phyloP scores from a whole-genome alignment of 2,113 vertebrate species.

The Chinchilla lanigera region DNA sequence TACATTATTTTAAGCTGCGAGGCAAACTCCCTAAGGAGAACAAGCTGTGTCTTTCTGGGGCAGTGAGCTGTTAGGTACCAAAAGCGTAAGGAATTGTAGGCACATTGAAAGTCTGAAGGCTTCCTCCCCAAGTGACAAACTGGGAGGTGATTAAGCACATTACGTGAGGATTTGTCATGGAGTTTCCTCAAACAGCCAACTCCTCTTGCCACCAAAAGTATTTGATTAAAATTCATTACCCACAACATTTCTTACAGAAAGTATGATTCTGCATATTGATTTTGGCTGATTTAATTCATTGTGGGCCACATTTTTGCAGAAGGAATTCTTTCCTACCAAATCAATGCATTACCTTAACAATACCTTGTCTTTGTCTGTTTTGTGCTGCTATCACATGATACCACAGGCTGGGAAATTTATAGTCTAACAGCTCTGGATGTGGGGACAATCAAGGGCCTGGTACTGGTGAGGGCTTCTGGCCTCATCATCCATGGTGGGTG shows the following conservation, averaged over 20 bases:
- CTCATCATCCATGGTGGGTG: not conserved
- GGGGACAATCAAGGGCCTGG: not conserved
- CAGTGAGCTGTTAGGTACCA: not conserved
- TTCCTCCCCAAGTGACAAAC: conserved; percentile 37
- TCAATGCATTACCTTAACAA: not conserved
- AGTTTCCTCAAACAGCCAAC: conserved; percentile 53
- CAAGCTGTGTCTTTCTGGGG: not conserved
- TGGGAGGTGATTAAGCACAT: conserved; percentile 48
- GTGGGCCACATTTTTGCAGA: not conserved
- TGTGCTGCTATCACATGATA: not conserved
- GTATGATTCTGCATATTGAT: conserved; percentile 24
- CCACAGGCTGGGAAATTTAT: not conserved
- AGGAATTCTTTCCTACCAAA: not conserved
- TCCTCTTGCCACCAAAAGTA: conserved; percentile 28
- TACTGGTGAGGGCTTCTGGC: not conserved
- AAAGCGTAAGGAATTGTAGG: conserved; percentile 18
- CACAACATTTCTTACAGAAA: conserved; percentile 38
- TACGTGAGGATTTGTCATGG: conserved; percentile 46
- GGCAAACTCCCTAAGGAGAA: not conserved
- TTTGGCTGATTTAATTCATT: conserved; percentile 44
- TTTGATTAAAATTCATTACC: conserved; percentile 72
- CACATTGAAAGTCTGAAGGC: conserved; percentile 54
- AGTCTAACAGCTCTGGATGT: not conserved
- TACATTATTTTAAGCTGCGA: not conserved
- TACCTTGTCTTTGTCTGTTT: not conserved